Conservation (phyloP, 2,113 vertebrate species). For the Platysternon megacephalum region DNA sequence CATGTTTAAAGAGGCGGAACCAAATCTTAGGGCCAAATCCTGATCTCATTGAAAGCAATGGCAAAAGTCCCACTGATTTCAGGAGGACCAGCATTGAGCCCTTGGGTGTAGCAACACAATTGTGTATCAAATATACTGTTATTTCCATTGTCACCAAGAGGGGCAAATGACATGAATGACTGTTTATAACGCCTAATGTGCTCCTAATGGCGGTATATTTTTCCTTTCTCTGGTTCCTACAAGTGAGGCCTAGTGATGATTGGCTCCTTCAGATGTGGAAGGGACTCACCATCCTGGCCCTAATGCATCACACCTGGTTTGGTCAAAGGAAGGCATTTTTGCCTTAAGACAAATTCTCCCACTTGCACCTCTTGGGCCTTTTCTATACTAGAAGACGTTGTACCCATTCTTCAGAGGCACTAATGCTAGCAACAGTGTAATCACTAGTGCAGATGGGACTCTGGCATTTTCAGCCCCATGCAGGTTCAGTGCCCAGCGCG, state of each 20-base stretch:
- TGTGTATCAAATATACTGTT: not conserved
- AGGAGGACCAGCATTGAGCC: not conserved
- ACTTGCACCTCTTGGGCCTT: not conserved
- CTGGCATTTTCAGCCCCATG: accelerated
- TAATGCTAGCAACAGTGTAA: accelerated
- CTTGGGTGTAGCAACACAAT: not conserved
- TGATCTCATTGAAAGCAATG: too few relatives aligned
- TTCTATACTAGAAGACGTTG: not conserved
- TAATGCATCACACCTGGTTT: not conserved
- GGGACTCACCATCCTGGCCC: not conserved
- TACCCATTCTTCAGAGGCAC: not conserved
- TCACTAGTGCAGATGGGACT: not conserved
- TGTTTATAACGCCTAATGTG: not conserved
- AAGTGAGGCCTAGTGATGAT: not conserved
- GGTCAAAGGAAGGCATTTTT: not conserved
- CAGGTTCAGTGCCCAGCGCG: accelerated
- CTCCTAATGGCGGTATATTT: not conserved
- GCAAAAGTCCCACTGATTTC: not conserved
- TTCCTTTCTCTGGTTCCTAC: not conserved
- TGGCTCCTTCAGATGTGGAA: not conserved
- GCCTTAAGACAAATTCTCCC: not conserved
- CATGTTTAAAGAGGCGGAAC: not conserved
- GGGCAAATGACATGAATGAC: accelerated
- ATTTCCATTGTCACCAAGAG: not conserved
- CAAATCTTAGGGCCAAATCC: not conserved